Evolutionary conservation across 2,888 invertebrate genomes (phyloP).

Genomic region (Ceratothoa steindachneri): DNA sequence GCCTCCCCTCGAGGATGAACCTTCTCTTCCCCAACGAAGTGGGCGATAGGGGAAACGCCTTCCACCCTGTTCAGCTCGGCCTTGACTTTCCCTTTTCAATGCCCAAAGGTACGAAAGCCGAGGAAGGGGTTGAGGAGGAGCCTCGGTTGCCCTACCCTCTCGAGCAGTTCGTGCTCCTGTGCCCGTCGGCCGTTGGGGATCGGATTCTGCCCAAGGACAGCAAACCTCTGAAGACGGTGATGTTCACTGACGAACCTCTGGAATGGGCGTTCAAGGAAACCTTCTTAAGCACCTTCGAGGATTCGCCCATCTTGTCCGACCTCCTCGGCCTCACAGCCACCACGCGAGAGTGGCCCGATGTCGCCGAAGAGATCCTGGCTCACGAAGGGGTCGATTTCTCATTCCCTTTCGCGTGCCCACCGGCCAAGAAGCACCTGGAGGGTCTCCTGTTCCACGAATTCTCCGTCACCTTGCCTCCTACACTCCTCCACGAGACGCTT

Average conservation of each 20-base stretch:
- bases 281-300: not conserved
- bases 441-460: not conserved
- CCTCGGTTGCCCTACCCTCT: not conserved
- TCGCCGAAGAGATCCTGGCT: not conserved
- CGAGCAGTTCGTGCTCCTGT: not conserved
- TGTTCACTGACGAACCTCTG: not conserved
- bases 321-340: not conserved
- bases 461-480: not conserved
- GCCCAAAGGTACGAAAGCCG: not conserved
- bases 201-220: not conserved
- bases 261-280: constrained; percentile 5
- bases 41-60: not conserved
- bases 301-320: not conserved
- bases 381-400: not conserved
- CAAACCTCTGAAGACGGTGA: not conserved
- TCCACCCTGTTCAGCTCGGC: not conserved
- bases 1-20: not conserved
- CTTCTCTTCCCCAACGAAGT: not conserved
- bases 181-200: not conserved
- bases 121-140: not conserved
- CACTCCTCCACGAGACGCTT: not conserved
- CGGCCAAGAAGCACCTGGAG: not conserved
- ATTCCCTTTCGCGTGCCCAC: not conserved
- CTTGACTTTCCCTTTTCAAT: not conserved
- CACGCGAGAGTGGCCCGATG: not conserved